Evolutionary conservation across 2,113 vertebrate genomes (phyloP), one percentile per base, ranked within the genome.

Genomic region (Phyllopteryx taeniolatus): DNA sequence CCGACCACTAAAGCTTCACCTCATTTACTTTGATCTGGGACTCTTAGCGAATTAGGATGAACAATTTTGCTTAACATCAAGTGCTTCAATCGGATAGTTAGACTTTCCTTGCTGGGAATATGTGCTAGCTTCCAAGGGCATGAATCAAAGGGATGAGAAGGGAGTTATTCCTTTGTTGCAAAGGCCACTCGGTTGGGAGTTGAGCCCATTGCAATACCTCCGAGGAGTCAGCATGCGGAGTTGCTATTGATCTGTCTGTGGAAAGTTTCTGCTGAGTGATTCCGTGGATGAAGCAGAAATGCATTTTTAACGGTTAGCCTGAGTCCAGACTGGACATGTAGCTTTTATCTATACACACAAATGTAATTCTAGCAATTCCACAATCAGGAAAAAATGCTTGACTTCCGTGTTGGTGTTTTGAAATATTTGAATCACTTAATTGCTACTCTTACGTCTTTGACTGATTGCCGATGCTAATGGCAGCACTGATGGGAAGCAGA

Each of bases 221-320:
- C 67, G 83, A 87, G 86, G 81, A 87, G 85, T 82, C 79, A 47
- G 66, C 62, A 82, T 83, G 78, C 20, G 53, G 84, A 78, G 70
- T 63, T 76, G 67, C 79, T 91, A 92, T 92, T 90, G 91, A 93
- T 92, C 87, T 85, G 86, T 90, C 81, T 87, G 88, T 87, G 86
- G 82, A 90, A 90, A 90, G 91, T 90, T 91, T 84, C 83, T 83
- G 78, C 76, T 78, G 83, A 90, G 76, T 85, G 87, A 90, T 89
- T 91, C 81, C 35, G 53, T 72, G 64, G 85, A 68, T 83, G 86
- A 88, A 88, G 83, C 83, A 78, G 74, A 75, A 64, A 80, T 89
- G 83, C 82, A 78, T 89, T 90, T 82, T 85, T 86, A 83, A 87
- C 79, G 79, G 42, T 75, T 59, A 79, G 71, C 75, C 63, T 70